These are phyloP conservation scores for Gymnosoma rotundatum DNA, from an alignment of 2,888 invertebrate species.

Conservation along the genomic window DNA sequence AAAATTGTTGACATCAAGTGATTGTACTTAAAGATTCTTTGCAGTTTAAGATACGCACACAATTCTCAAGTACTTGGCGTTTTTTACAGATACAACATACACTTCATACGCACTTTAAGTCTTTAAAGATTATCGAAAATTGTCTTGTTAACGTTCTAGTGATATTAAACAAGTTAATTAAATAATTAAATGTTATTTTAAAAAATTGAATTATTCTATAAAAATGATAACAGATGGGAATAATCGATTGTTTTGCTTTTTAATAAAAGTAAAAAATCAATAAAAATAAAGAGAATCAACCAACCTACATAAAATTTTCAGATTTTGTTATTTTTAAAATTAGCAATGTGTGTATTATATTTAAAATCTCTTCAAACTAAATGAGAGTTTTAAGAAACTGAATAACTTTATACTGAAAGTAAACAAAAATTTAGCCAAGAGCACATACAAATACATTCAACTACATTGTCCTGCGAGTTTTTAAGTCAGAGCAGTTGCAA, in stretches of 20 bases:
- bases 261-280: too few species aligned
- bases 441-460: too few species aligned
- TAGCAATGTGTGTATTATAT: too few species aligned
- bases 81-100: conserved; percentile 40
- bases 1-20: conserved; percentile 66
- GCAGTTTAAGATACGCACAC: background rate
- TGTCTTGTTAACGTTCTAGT: conserved; percentile 28
- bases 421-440: too few species aligned
- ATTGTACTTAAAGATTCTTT: conserved; percentile 30
- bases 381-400: background rate
- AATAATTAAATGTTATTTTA: background rate
- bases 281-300: too few species aligned
- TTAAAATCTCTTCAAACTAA: background rate
- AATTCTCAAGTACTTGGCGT: conserved; percentile 48
- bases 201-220: background rate
- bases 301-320: too few species aligned
- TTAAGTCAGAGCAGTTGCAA: too few species aligned
- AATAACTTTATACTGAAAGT: too few species aligned
- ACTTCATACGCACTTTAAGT: conserved; percentile 60
- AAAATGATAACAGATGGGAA: background rate
- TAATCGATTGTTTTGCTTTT: conserved; percentile 6
- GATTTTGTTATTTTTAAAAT: too few species aligned
- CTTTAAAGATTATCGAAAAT: conserved; percentile 50
- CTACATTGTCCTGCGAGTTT: too few species aligned
- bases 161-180: conserved; percentile 2